A percentile compares a stretch with the other conserved stretches of the same genome.
These are phyloP conservation scores for Synanthedon tipuliformis DNA, from an alignment of 2,888 invertebrate species.

Conservation along the genomic window DNA sequence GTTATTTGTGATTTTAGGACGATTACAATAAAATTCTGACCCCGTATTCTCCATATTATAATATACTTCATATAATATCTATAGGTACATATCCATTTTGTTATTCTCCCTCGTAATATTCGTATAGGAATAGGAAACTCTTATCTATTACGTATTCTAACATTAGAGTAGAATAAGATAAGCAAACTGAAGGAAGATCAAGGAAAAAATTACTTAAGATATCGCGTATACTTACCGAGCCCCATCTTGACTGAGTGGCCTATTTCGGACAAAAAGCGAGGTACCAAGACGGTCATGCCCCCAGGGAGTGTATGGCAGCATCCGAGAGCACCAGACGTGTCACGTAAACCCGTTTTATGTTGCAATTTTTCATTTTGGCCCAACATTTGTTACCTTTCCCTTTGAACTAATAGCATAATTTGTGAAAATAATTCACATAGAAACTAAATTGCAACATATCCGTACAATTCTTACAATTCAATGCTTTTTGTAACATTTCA, in stretches of 20 bases:
- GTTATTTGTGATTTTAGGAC: too few species aligned
- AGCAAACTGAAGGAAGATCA: neutral
- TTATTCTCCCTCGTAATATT: too few species aligned
- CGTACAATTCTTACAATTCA: too few species aligned
- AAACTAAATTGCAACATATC: too few species aligned
- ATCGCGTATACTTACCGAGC: constrained; percentile 14
- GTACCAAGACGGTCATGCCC: neutral
- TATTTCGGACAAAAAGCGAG: constrained; percentile 17
- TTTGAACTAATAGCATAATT: constrained; percentile 8
- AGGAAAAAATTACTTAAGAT: neutral
- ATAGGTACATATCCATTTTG: too few species aligned
- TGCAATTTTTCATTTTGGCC: constrained; percentile 44
- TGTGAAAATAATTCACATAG: neutral
- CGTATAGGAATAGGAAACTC: too few species aligned
- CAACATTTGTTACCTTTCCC: constrained; percentile 16
- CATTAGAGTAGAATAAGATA: too few species aligned
- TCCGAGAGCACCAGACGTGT: constrained; percentile 6
- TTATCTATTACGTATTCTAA: too few species aligned
- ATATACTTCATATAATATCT: too few species aligned
- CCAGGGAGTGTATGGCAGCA: constrained; percentile 5
- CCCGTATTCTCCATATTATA: too few species aligned
- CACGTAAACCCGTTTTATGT: constrained; percentile 23
- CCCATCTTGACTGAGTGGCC: constrained; percentile 40
- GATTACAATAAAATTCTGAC: too few species aligned
- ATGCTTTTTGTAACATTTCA: too few species aligned